Base-by-base conservation (phyloP, 2,797 vertebrate genomes). In the Bufotes viridis region DNA sequence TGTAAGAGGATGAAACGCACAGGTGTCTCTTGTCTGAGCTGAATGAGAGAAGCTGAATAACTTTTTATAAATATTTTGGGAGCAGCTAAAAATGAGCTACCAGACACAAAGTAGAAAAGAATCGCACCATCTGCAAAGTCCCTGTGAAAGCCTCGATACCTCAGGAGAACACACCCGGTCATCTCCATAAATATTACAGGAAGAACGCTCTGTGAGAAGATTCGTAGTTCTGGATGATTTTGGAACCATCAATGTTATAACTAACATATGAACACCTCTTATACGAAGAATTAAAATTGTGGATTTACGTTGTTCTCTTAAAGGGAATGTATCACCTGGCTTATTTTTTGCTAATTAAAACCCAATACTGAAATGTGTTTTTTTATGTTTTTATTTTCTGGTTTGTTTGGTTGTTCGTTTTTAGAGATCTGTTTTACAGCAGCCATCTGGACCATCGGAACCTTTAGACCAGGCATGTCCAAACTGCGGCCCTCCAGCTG, bases 151-250 rank as follows among this genome's bases (percentile, higher is more conserved):
- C 26, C 34, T 57, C 13, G 24, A 70, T 42, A 76, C 57, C 84
- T 75, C 79, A n/a, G 51, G 78, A 89, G 84, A 86, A 78, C 70
- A 86, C 84, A 86, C 88, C 69, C 55, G 70, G 70, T 20, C 26
- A 26, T 15, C 34, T 75, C 87, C 78, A 86, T 89, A 82, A 89
- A 89, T 89, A 89, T 89, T 5, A 85, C 49, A 53, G 75, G 51
- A 78, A 78, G 22, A 42, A 82, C 24, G 69, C 69, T 69, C 24
- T 69, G 78, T 34, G 11, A 53, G 76, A 72, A 65, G 24, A 65
- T 17, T 70, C 2, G 7, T 70, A 22, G 18, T 42, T 15, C 63
- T 51, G 34, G 42, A 24, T 20, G 34, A 75, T 70, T 75, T 63
- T 24, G 29, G 5, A 55, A 72, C 69, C 18, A 42, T 13, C 51